These are phyloP conservation scores for Bombyx mandarina DNA, from an alignment of 1,140 invertebrate species.

Conservation along the genomic window DNA sequence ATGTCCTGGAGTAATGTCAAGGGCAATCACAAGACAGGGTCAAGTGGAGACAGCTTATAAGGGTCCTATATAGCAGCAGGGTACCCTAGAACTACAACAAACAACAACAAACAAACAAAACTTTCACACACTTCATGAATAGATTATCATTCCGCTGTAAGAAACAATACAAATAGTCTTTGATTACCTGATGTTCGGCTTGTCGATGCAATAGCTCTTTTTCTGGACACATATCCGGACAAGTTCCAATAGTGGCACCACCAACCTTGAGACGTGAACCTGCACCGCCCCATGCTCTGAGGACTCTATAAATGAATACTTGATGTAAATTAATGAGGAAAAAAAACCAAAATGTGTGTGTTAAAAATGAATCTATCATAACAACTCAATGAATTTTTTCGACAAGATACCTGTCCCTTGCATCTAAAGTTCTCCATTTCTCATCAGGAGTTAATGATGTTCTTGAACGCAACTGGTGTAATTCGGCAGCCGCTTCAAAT, in stretches of 20 bases:
- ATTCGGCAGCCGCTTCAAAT: slow-evolving; percentile 42
- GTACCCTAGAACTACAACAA: no score
- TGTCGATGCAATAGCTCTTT: slow-evolving; percentile 93
- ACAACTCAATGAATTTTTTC: background rate
- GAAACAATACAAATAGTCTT: background rate
- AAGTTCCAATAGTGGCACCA: slow-evolving; percentile 82
- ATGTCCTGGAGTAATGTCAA: no score
- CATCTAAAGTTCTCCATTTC: slow-evolving; percentile 53
- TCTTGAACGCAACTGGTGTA: slow-evolving; percentile 43
- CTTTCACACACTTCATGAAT: no score
- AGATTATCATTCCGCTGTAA: no score
- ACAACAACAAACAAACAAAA: no score
- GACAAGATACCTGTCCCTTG: slow-evolving; percentile 43
- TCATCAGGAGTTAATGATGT: slow-evolving; percentile 50
- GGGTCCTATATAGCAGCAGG: no score
- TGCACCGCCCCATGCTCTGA: slow-evolving; percentile 55
- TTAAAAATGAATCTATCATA: no score
- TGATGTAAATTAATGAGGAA: background rate
- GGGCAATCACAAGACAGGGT: no score
- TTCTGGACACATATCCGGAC: slow-evolving; percentile 98
- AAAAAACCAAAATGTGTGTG: no score
- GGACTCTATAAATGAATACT: slow-evolving; percentile 32
- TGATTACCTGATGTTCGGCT: slow-evolving; percentile 80
- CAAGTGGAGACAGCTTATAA: no score
- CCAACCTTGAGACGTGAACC: slow-evolving; percentile 50